A percentile compares a stretch with the other conserved stretches of the same genome.
Conservation (phyloP, 2,113 vertebrate species). For the Malurus melanocephalus region DNA sequence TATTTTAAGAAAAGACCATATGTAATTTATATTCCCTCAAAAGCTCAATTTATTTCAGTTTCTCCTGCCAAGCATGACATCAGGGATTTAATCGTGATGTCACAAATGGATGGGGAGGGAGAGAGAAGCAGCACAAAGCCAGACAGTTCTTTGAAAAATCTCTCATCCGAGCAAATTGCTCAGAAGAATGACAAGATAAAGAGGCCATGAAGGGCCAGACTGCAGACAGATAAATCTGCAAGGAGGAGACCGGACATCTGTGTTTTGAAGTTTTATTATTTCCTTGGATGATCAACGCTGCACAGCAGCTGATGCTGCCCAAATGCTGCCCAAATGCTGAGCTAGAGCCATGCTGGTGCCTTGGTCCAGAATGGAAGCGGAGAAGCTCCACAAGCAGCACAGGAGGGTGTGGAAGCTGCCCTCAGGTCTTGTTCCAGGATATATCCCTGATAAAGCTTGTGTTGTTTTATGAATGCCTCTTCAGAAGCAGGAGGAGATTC, state of each 20-base stretch:
- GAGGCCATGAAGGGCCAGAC: conserved; percentile 32
- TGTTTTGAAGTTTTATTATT: conserved; percentile 40
- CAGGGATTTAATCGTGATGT: not conserved
- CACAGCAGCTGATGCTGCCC: not conserved
- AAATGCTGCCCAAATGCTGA: not conserved
- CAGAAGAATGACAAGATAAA: conserved; percentile 18
- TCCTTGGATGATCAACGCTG: not conserved
- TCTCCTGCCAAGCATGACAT: not conserved
- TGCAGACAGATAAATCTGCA: conserved; percentile 50
- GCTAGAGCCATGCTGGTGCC: not conserved
- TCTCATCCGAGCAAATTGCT: not conserved
- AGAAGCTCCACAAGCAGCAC: not conserved
- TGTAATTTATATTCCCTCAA: not conserved
- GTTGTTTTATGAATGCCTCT: not conserved
- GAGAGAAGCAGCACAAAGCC: not conserved
- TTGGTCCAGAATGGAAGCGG: not conserved
- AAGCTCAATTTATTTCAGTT: not conserved
- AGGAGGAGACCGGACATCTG: conserved; percentile 27
- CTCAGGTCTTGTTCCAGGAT: not conserved
- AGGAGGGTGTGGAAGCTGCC: not conserved
- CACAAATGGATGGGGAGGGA: conserved; percentile 11
- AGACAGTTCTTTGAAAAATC: not conserved
- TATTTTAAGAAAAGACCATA: not conserved
- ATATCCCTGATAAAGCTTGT: not conserved
- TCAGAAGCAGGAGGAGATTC: not conserved